Conservation (phyloP, 2,888 invertebrate genomes). For the Caenorhabditis panamensis region DNA sequence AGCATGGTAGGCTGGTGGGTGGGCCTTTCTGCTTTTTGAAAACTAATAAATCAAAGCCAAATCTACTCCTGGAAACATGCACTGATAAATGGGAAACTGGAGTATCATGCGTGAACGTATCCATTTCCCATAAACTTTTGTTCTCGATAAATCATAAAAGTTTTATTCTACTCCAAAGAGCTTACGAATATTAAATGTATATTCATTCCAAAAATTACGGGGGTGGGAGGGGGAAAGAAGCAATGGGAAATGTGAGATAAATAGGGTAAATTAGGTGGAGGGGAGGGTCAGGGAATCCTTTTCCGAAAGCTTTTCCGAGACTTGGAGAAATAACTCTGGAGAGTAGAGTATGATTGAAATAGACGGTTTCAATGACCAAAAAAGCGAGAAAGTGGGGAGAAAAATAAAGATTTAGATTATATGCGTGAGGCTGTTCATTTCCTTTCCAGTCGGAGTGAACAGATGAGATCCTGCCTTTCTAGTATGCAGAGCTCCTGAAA, state of each 20-base stretch:
- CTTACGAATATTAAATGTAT: neutral
- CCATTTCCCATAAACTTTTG: neutral
- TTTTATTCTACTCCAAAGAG: neutral
- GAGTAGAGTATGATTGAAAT: constrained; percentile 24
- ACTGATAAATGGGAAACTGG: neutral
- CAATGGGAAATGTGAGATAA: constrained; percentile 3
- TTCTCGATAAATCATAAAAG: neutral
- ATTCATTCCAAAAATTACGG: neutral
- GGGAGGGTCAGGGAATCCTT: neutral
- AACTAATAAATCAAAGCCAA: neutral
- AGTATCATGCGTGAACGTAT: neutral
- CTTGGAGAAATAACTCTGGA: neutral
- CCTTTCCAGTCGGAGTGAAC: neutral
- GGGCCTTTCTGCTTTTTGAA: too few species aligned
- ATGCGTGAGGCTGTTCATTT: neutral
- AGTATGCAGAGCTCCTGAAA: constrained; percentile 61
- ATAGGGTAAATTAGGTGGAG: neutral
- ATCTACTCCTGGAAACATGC: neutral
- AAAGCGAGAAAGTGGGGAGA: neutral
- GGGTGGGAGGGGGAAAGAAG: neutral
- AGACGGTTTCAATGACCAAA: constrained; percentile 37
- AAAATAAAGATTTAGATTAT: constrained; percentile 3
- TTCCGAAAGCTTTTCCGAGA: neutral
- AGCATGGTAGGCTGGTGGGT: too few species aligned
- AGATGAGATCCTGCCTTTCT: constrained; percentile 43